These are phyloP conservation scores for Borostomias antarcticus DNA, from an alignment of 2,797 vertebrate species.

Conservation along the genomic window DNA sequence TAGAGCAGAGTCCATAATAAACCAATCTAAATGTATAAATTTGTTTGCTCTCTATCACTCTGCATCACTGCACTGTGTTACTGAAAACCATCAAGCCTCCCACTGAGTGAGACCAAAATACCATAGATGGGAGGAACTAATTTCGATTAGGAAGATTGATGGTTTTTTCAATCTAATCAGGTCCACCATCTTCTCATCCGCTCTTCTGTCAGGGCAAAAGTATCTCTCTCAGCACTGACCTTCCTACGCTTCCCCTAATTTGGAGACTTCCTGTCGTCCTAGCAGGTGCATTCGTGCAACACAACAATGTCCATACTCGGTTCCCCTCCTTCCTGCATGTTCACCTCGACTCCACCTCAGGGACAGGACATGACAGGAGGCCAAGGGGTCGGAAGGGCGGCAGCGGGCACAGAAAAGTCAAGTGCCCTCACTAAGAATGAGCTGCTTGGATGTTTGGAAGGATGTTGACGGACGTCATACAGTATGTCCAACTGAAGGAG, in stretches of 20 bases:
- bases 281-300: not conserved
- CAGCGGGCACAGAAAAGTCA: not conserved
- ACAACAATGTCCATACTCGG: not conserved
- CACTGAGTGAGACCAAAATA: no score
- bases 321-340: not conserved
- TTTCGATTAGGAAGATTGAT: no score
- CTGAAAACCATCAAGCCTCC: no score
- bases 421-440: conserved; percentile 3
- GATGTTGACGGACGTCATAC: conserved; percentile 5
- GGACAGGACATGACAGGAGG: conserved; percentile 5
- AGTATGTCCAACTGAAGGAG: not conserved
- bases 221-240: no score
- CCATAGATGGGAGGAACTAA: not conserved
- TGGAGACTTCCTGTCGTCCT: conserved; percentile 10
- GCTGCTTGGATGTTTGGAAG: conserved; percentile 3
- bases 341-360: not conserved
- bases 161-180: not conserved
- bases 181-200: not conserved
- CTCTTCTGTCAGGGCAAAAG: not conserved
- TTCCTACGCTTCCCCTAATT: not conserved
- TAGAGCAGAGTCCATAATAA: no score
- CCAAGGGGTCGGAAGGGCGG: not conserved
- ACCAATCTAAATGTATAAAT: no score
- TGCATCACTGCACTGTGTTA: no score
- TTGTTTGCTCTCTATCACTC: no score